A percentile compares a stretch with the other conserved stretches of the same genome.
phyloP scores from a whole-genome alignment of 2,113 vertebrate species.

The Erpornis zantholeuca region DNA sequence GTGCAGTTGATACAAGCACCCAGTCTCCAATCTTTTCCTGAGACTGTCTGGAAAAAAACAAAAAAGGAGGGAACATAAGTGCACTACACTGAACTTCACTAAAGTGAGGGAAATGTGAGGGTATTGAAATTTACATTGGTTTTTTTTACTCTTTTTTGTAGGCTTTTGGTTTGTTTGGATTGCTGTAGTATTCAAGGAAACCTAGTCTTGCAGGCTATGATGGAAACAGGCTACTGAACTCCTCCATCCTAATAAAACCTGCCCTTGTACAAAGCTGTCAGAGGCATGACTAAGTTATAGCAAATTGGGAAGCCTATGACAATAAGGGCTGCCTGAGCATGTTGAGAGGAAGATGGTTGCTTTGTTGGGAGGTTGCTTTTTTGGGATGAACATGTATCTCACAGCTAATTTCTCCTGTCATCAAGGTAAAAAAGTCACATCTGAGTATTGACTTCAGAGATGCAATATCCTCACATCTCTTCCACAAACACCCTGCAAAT shows the following conservation, averaged over 20 bases:
- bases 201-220: background rate
- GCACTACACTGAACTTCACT: background rate
- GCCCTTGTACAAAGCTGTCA: background rate
- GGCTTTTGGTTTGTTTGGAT: background rate
- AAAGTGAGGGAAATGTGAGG: background rate
- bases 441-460: background rate
- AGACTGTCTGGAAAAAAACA: background rate
- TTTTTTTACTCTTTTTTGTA: background rate
- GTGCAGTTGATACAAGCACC: background rate
- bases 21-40: background rate
- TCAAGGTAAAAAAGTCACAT: background rate
- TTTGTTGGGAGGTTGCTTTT: background rate
- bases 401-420: background rate
- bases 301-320: accelerated
- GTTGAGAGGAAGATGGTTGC: background rate
- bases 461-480: background rate
- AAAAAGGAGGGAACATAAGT: background rate
- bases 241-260: background rate
- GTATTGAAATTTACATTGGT: background rate
- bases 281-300: background rate
- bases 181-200: background rate
- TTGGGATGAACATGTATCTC: background rate
- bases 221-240: background rate
- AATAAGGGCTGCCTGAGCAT: background rate
- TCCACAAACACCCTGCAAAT: background rate